phyloP scores from a whole-genome alignment of 2,113 vertebrate species.

The Strix aluco region DNA sequence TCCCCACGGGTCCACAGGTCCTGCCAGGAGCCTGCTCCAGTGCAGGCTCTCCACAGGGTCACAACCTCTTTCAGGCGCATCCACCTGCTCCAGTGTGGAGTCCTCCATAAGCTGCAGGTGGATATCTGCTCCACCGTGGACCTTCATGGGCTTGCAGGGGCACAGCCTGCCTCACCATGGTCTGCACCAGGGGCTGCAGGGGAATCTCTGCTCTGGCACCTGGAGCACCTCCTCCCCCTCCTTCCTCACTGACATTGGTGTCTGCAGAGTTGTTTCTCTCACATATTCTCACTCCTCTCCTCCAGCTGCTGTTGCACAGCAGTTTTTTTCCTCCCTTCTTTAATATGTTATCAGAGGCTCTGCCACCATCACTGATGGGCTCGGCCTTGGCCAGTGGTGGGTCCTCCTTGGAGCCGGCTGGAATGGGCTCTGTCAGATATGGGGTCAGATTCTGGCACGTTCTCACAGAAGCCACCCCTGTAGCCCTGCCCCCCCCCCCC shows the following conservation, averaged over 20 bases:
- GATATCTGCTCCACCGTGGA: neutral
- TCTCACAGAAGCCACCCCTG: neutral
- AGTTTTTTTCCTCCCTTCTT: neutral
- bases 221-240: neutral
- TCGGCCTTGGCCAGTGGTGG: neutral
- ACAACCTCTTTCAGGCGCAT: neutral
- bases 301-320: neutral
- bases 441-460: neutral
- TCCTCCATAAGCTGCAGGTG: neutral
- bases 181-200: neutral
- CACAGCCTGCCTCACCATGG: neutral
- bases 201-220: neutral
- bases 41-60: neutral
- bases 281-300: neutral
- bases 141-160: neutral
- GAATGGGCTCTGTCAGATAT: neutral
- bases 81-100: neutral
- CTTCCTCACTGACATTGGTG: neutral
- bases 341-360: accelerated
- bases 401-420: neutral
- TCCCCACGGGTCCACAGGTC: neutral
- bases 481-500: accelerated
- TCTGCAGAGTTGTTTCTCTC: neutral
- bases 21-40: neutral
- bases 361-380: accelerated